phyloP scores from a whole-genome alignment of 2,888 invertebrate species.

The Keiferia lycopersicella region DNA sequence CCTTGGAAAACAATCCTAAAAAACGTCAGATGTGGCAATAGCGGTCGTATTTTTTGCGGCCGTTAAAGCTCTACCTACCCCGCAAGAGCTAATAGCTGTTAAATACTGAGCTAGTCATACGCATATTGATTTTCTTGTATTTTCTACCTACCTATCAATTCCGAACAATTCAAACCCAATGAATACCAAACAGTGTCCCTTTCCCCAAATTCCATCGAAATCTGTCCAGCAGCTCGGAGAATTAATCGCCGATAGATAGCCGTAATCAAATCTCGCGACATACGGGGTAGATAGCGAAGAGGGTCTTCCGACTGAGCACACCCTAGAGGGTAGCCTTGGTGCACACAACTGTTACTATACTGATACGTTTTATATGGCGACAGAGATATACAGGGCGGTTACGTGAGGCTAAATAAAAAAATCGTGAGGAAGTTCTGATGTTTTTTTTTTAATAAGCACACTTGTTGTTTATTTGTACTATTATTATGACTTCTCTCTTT shows the following conservation, averaged over 20 bases:
- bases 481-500: too few relatives aligned
- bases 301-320: constrained; percentile 50
- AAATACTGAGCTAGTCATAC: neutral
- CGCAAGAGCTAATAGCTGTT: too few relatives aligned
- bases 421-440: too few relatives aligned
- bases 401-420: too few relatives aligned
- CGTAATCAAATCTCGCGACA: constrained; percentile 60
- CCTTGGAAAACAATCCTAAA: too few relatives aligned
- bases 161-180: neutral
- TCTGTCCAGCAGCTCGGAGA: constrained; percentile 42
- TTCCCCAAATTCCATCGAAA: constrained; percentile 39
- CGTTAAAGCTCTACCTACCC: too few relatives aligned
- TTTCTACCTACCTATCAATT: neutral
- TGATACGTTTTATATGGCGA: constrained; percentile 55
- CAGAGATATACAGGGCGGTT: neutral
- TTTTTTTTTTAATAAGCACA: too few relatives aligned
- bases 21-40: too few relatives aligned
- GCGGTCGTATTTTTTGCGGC: too few relatives aligned
- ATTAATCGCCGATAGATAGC: constrained; percentile 53
- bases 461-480: too few relatives aligned
- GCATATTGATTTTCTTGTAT: neutral
- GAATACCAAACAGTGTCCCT: constrained; percentile 25
- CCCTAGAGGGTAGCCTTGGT: constrained; percentile 49
- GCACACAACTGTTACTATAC: constrained; percentile 63
- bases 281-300: constrained; percentile 33